A percentile compares a stretch with the other conserved stretches of the same genome.
Evolutionary conservation across 2,797 vertebrate genomes (phyloP).

Genomic region (Toxotes lorentzi): DNA sequence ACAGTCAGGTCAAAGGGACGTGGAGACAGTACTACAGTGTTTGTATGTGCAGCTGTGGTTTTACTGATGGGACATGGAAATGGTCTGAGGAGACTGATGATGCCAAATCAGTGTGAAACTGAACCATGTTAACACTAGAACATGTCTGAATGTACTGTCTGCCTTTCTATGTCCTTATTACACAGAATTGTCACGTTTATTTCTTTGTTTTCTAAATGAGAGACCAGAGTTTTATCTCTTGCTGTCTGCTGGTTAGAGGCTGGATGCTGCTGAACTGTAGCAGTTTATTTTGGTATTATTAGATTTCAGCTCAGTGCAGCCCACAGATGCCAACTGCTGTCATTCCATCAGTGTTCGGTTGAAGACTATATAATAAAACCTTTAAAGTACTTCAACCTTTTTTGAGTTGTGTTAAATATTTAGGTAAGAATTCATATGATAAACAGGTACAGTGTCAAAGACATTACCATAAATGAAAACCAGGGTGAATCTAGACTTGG

Average conservation of each 20-base stretch:
- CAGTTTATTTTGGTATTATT: constrained; percentile 3
- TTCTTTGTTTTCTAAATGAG: neutral
- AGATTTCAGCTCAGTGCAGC: neutral
- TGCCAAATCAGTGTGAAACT: too few relatives aligned
- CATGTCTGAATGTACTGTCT: too few relatives aligned
- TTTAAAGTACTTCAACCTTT: neutral
- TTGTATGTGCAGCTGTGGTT: too few relatives aligned
- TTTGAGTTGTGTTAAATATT: neutral
- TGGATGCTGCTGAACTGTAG: neutral
- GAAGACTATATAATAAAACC: neutral
- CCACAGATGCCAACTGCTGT: neutral
- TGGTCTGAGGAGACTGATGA: too few relatives aligned
- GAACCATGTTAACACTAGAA: too few relatives aligned
- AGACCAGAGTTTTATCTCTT: neutral
- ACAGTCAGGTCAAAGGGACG: neutral
- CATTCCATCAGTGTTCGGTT: neutral
- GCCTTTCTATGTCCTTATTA: neutral
- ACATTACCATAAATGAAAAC: neutral
- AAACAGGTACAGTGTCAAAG: neutral
- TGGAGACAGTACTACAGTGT: too few relatives aligned
- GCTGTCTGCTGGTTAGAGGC: neutral
- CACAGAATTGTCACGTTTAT: neutral
- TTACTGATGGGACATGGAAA: too few relatives aligned
- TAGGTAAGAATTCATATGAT: neutral
- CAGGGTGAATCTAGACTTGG: neutral